Base-by-base conservation (phyloP, 2,797 vertebrate species). In the Numenius phaeopus region DNA sequence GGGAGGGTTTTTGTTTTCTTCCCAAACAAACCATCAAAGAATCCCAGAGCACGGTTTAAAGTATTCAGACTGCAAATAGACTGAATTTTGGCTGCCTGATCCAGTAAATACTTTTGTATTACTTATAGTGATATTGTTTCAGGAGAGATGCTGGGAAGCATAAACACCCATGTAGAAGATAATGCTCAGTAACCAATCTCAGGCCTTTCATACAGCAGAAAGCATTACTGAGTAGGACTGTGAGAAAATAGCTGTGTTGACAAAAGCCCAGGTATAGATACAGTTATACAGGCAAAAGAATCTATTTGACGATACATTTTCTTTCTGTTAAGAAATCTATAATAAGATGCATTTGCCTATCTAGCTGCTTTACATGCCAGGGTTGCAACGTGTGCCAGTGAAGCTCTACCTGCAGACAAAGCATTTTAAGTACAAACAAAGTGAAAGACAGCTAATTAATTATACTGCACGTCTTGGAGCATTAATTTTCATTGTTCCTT, bases 51-150 rank as follows among this genome's bases (percentile, higher is more conserved):
- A 40, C 19, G 26, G 83, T 96, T 87, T 96, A 90, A 96, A 86
- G 65, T 97, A 95, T 93, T 91, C 93, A 91, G 72, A 54, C 90
- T 89, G 62, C 92, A 95, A 97, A 85, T 32, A 91, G 78, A 37
- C 42, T 44, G 90, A 89, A 3, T 81, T 72, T 93, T 91, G 27
- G 54, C 79, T 67, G 65, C 50, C 58, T 76, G 57, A 37, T 71
- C 58, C 46, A 50, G 72, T 75, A 90, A 95, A 91, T 94, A 69
- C 69, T 81, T 90, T 23, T 83, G 27, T 62, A 26, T 95, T 86
- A 65, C 76, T 89, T 89, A 21, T 0, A 61, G 57, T 44, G 79
- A 93, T 55, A 58, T 75, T 75, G n/a, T 94, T 89, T 67, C 72
- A 79, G 86, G 9, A 69, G 42, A 59, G 58, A 15, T 72, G 54